A percentile compares a stretch with the other conserved stretches of the same genome.
Evolutionary conservation across 2,113 vertebrate species (phyloP).

Genomic region (Sapajus apella): DNA sequence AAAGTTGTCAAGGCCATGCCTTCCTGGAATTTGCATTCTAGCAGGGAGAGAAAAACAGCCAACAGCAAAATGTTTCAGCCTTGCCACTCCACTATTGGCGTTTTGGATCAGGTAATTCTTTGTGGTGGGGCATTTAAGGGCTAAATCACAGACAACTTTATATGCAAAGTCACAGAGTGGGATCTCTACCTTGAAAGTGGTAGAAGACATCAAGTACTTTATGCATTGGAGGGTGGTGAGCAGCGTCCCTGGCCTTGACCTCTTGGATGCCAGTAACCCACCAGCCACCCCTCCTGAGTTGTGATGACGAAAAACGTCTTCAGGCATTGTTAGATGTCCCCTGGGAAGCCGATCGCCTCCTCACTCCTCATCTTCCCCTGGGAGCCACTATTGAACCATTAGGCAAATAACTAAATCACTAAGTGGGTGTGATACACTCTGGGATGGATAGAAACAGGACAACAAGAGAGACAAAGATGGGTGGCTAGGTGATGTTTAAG

Average conservation of each 20-base stretch:
- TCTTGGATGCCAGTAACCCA: background rate
- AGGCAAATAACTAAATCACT: background rate
- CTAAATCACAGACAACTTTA: too few species aligned
- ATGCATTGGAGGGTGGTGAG: background rate
- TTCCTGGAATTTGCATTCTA: background rate
- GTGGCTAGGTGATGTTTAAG: background rate
- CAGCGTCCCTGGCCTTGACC: background rate
- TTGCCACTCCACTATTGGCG: rapidly evolving
- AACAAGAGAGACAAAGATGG: rapidly evolving
- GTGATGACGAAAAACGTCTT: background rate
- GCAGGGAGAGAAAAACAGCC: background rate
- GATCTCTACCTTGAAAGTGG: too few species aligned
- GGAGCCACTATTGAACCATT: background rate
- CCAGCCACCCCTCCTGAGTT: rapidly evolving
- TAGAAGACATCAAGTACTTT: background rate
- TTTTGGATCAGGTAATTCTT: background rate
- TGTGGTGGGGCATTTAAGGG: too few species aligned
- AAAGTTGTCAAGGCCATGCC: rapidly evolving
- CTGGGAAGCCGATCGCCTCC: background rate
- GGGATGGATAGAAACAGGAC: background rate
- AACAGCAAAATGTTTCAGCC: background rate
- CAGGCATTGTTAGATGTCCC: background rate
- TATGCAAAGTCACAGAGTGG: too few species aligned
- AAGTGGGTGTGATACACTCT: background rate
- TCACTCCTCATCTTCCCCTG: too few species aligned